Evolutionary conservation across 2,888 invertebrate genomes (phyloP).

Genomic region (Barypeithes pellucidus): DNA sequence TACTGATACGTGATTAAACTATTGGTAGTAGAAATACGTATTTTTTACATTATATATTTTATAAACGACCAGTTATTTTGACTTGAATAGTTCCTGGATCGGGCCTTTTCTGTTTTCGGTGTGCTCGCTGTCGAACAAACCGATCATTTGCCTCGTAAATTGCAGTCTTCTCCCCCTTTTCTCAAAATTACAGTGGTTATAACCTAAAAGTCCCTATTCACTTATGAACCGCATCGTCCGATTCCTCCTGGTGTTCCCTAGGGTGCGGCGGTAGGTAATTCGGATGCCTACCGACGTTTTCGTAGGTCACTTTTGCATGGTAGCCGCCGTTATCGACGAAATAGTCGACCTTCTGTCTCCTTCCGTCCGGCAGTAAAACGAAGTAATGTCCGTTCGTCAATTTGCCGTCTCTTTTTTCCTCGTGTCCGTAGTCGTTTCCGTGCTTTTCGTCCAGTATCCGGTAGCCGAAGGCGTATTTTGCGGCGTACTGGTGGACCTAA

Average conservation of each 20-base stretch:
- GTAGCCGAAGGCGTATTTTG: slow-evolving; percentile 77
- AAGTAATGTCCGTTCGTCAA: slow-evolving; percentile 83
- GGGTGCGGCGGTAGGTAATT: neutral
- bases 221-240: neutral
- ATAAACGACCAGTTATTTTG: no score
- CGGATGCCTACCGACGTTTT: slow-evolving; percentile 58
- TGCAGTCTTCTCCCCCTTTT: neutral
- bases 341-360: slow-evolving; percentile 85
- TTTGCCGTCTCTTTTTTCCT: slow-evolving; percentile 80
- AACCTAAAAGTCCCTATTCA: neutral
- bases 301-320: slow-evolving; percentile 84
- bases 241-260: neutral
- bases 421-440: slow-evolving; percentile 85
- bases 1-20: no score
- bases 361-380: slow-evolving; percentile 85
- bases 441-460: slow-evolving; percentile 80
- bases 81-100: no score
- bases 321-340: slow-evolving; percentile 84
- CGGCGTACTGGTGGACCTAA: slow-evolving; percentile 66
- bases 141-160: neutral
- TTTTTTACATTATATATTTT: no score
- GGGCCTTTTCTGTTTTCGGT: no score
- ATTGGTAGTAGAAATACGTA: no score
- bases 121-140: no score
- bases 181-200: neutral